Percentiles rank a stretch among this genome's conserved stretches.
Evolutionary conservation across 2,113 vertebrate genomes (phyloP).

Genomic region (Bucco capensis): DNA sequence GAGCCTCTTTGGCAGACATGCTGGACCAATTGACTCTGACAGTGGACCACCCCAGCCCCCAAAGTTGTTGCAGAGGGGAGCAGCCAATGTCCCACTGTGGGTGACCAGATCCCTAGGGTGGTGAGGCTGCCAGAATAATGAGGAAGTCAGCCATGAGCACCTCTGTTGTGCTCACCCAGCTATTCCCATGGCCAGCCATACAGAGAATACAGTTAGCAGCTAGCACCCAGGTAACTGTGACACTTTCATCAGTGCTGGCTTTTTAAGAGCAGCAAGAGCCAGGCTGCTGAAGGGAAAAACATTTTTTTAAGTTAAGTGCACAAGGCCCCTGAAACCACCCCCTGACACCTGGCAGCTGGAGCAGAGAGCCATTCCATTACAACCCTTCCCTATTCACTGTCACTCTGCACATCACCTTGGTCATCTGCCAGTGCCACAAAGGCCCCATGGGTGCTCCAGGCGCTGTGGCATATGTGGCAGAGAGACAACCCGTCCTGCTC

Average conservation of each 20-base stretch:
- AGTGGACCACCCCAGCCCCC: background rate
- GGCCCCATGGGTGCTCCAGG: accelerated
- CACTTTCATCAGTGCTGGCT: background rate
- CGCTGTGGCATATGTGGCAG: background rate
- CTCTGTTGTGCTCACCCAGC: background rate
- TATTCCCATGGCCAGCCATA: background rate
- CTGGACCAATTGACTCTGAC: accelerated
- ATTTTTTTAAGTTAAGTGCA: background rate
- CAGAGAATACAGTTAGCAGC: background rate
- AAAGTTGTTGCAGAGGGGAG: background rate
- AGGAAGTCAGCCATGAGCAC: background rate
- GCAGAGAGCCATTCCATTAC: background rate
- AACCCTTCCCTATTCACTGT: background rate
- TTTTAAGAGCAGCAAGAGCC: background rate
- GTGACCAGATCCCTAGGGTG: accelerated
- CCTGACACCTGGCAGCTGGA: background rate
- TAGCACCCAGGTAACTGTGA: background rate
- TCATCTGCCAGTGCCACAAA: background rate
- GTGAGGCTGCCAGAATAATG: background rate
- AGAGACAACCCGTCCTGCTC: background rate
- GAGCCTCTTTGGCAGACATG: background rate
- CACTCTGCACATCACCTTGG: background rate
- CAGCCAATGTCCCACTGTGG: background rate
- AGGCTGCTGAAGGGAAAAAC: background rate
- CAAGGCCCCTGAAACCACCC: background rate